phyloP scores from a whole-genome alignment of 1,140 invertebrate species.

The Drosophila bocki region DNA sequence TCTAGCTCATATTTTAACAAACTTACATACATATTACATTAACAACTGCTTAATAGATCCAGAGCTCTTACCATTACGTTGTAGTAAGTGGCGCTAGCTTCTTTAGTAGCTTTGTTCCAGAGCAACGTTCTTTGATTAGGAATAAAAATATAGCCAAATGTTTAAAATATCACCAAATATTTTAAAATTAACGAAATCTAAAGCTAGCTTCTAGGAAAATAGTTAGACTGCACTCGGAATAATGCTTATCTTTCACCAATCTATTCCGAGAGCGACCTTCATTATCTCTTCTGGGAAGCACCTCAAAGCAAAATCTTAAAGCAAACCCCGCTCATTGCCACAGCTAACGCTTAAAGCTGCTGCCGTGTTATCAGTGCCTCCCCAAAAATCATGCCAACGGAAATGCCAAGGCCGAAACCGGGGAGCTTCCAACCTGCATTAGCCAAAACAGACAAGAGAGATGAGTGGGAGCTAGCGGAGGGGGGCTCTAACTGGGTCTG shows the following conservation, averaged over 20 bases:
- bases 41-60: neutral
- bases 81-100: neutral
- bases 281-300: conserved; percentile 28
- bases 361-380: conserved; percentile 18
- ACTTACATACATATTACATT: neutral
- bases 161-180: neutral
- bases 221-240: too few relatives aligned
- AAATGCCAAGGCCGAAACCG: conserved; percentile 52
- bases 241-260: conserved; percentile 9
- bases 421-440: conserved; percentile 56
- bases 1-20: neutral
- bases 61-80: neutral
- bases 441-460: conserved; percentile 54
- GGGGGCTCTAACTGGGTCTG: conserved; percentile 8
- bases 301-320: conserved; percentile 28
- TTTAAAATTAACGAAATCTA: neutral
- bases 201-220: neutral
- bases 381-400: neutral
- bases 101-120: too few relatives aligned
- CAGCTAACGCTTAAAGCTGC: conserved; percentile 13
- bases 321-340: conserved; percentile 27
- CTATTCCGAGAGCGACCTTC: conserved; percentile 19
- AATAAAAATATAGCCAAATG: neutral
- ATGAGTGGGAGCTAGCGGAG: neutral
- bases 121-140: neutral